Evolutionary conservation across 2,113 vertebrate genomes (phyloP), one percentile per base, ranked within the genome.

Genomic region (Rhinichthys klamathensis): DNA sequence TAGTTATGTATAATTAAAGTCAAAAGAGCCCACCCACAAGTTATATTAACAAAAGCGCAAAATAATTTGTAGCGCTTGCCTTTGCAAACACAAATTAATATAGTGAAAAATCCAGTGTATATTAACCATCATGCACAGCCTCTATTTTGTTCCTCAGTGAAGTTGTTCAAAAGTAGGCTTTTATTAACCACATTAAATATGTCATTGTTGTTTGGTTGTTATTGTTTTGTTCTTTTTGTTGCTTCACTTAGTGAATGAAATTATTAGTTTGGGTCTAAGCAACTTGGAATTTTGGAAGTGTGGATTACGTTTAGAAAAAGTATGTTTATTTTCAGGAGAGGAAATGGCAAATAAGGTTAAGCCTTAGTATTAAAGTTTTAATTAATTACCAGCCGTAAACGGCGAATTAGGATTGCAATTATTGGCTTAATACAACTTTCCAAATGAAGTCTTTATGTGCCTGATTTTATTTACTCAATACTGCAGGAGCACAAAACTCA

Each of bases 321-420:
- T 73, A 15, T 27, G 72, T 49, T 75, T 51, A 75, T 75, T 75
- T 75, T 51, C 15, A 79, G 41, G 6, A 79, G 35, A 25, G 56
- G 51, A 61, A 79, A 61, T 21, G 11, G 51, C 21, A 77, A 77
- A 77, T 78, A 23, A 46, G 73, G 54, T 79, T 35, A 79, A 80
- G n/a, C 16, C 56, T 32, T 15, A 21, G 23, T 54, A 30, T 76
- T 54, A 9, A 38, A 60, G 23, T 80, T 80, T 63, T 44, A 67
- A 25, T 38, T 13, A 60, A 30, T 74, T 83, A 58, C 21, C 18
- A 54, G 38, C 7, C 15, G 16, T 41, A 54, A 25, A 46, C 44
- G 58, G 5, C 1, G 3, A 2, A 56, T 76, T 56, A 67, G 49
- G 10, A 60, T 54, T 35, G 51, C 18, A 38, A 25, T 77, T 58